These are phyloP conservation scores for Pangasius mekongensis DNA, from an alignment of 2,797 vertebrate genomes.

Conservation along the genomic window DNA sequence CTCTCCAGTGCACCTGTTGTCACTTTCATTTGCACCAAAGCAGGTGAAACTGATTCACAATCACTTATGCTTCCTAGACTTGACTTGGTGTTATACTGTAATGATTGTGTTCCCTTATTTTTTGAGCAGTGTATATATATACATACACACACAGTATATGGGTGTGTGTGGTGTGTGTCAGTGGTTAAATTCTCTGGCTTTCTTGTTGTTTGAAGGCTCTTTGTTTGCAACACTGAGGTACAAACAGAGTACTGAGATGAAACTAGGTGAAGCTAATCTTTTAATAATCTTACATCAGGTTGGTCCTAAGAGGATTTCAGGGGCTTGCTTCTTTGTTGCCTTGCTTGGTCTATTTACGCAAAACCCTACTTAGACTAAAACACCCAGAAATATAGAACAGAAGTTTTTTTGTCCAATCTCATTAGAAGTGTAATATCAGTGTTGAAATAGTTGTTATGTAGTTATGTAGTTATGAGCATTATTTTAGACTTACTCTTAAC, in stretches of 20 bases:
- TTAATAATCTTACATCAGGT: slow-evolving; percentile 75
- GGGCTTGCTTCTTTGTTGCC: slow-evolving; percentile 61
- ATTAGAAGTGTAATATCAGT: neutral
- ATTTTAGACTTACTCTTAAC: neutral
- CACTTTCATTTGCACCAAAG: no score
- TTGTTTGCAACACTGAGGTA: slow-evolving; percentile 66
- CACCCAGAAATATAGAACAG: slow-evolving; percentile 32
- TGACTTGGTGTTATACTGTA: no score
- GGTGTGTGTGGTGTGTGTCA: no score
- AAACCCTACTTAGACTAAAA: slow-evolving; percentile 48
- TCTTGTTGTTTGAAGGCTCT: slow-evolving; percentile 60
- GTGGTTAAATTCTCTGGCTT: slow-evolving; percentile 57
- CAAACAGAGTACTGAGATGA: slow-evolving; percentile 70
- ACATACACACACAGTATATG: no score
- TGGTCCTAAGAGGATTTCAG: slow-evolving; percentile 62
- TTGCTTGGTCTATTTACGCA: slow-evolving; percentile 54
- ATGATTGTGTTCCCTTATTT: no score
- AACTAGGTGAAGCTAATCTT: slow-evolving; percentile 77
- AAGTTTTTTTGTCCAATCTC: neutral
- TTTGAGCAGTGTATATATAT: no score
- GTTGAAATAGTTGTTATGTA: neutral
- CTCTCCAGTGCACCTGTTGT: no score
- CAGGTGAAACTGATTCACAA: no score
- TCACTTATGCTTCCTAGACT: no score
- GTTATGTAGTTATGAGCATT: neutral